These are phyloP conservation scores for Glyphotaelius pellucidus DNA, from an alignment of 2,888 invertebrate species.

Conservation along the genomic window DNA sequence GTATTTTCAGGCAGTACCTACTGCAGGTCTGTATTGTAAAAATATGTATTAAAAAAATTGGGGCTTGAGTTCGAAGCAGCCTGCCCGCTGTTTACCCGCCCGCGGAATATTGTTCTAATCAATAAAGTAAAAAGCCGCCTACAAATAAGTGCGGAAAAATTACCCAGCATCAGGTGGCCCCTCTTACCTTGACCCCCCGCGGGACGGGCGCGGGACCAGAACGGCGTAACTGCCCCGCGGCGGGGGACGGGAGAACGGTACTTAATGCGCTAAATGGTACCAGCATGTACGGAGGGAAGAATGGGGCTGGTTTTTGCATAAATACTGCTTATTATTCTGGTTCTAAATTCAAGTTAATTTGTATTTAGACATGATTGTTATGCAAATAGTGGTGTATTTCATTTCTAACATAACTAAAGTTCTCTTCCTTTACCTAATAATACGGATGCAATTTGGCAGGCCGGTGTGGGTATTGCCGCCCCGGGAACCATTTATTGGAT, in stretches of 20 bases:
- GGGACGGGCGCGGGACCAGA: neutral
- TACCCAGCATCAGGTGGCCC: constrained; percentile 61
- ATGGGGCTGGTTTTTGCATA: neutral
- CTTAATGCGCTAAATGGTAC: constrained; percentile 18
- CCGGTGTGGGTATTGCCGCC: no score
- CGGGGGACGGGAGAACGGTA: neutral
- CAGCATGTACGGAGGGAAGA: neutral
- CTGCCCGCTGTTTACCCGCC: neutral
- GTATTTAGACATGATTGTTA: neutral
- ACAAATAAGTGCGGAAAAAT: neutral
- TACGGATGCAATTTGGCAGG: no score
- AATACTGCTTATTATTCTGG: neutral
- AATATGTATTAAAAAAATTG: neutral
- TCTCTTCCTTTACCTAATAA: no score
- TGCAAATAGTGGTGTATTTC: neutral
- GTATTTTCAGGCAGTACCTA: no score
- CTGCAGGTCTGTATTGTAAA: no score
- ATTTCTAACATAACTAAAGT: neutral
- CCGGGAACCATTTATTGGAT: no score
- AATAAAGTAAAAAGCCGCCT: neutral
- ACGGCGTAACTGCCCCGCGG: neutral
- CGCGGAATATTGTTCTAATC: neutral
- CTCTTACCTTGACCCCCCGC: constrained; percentile 62
- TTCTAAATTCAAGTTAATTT: neutral
- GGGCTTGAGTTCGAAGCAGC: neutral